phyloP scores from a whole-genome alignment of 2,113 vertebrate genomes.

The Haliaeetus leucogaster region DNA sequence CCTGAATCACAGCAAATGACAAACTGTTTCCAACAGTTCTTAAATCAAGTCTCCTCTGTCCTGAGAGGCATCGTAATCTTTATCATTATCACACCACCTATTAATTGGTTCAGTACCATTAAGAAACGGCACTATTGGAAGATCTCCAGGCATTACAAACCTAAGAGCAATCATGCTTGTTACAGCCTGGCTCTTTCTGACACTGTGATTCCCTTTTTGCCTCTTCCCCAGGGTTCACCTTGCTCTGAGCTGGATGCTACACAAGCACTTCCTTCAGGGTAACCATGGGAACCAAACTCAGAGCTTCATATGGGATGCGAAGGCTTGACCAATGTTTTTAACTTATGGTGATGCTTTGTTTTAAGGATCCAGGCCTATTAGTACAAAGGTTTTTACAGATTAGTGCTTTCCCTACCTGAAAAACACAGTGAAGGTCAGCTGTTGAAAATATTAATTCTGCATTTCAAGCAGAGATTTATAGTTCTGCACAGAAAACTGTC shows the following conservation, averaged over 20 bases:
- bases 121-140: neutral
- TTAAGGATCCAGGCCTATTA: neutral
- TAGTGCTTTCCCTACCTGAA: neutral
- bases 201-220: neutral
- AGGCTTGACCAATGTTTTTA: neutral
- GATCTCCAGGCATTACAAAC: neutral
- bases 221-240: neutral
- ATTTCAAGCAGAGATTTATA: slow-evolving; percentile 1
- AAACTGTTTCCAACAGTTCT: neutral
- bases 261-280: neutral
- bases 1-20: neutral
- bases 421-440: neutral
- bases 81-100: neutral
- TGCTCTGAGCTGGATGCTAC: neutral
- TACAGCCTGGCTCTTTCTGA: neutral
- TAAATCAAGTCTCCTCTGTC: neutral
- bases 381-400: neutral
- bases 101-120: neutral
- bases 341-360: neutral
- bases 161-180: neutral
- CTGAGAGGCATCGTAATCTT: neutral
- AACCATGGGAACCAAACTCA: neutral
- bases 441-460: neutral
- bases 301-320: neutral
- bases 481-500: neutral